Percentiles rank a stretch among this genome's conserved stretches.
phyloP scores from a whole-genome alignment of 2,888 invertebrate species.

The Erynnis tages region DNA sequence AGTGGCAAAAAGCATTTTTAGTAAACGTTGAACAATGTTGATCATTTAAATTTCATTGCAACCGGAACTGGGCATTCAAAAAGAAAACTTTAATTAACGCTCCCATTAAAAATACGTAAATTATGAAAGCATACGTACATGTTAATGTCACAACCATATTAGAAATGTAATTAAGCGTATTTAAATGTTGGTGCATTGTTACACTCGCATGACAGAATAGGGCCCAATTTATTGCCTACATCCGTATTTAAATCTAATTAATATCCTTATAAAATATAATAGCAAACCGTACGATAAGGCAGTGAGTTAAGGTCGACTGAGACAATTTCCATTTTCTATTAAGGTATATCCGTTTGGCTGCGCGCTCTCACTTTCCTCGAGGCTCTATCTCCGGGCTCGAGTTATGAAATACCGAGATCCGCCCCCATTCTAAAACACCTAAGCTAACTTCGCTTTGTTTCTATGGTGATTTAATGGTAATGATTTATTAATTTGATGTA shows the following conservation, averaged over 20 bases:
- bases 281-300: background rate
- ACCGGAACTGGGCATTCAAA: background rate
- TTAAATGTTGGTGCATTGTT: too few relatives aligned
- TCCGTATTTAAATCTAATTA: too few relatives aligned
- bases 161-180: too few relatives aligned
- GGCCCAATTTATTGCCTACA: too few relatives aligned
- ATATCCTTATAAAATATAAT: background rate
- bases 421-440: constrained; percentile 50
- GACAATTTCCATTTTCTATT: constrained; percentile 38
- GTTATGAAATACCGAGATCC: constrained; percentile 64
- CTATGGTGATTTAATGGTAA: too few relatives aligned
- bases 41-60: background rate
- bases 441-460: constrained; percentile 55
- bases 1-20: constrained; percentile 5
- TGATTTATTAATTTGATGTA: too few relatives aligned
- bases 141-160: too few relatives aligned
- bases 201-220: too few relatives aligned
- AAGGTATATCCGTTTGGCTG: constrained; percentile 42
- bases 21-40: background rate
- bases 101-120: too few relatives aligned
- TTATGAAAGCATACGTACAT: too few relatives aligned
- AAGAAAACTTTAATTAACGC: too few relatives aligned
- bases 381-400: constrained; percentile 35
- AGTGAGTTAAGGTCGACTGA: constrained; percentile 9
- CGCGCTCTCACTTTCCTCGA: constrained; percentile 52